Base-by-base conservation (phyloP, 2,888 invertebrate species). In the Oconnorella tubifera region DNA sequence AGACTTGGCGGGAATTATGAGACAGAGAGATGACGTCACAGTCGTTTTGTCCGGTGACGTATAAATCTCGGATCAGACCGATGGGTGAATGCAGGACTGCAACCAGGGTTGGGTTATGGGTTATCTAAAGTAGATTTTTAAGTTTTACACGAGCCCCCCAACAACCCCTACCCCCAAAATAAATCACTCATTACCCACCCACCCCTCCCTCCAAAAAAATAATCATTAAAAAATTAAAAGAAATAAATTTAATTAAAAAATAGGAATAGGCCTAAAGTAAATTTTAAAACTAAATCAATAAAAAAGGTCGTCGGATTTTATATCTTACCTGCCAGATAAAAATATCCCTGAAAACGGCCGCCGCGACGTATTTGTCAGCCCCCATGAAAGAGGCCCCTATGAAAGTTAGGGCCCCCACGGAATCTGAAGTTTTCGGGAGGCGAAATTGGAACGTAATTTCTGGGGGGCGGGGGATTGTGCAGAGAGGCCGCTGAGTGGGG, bases 381-480 rank as follows among this genome's bases (percentile, higher is more conserved):
- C 73, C 67, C 0, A 77, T 76, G 67, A 81, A 78, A 25, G 74
- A 71, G 1, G 78, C 80, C 55, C 77, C 72, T 1, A 76, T 76
- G 69, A 77, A 81, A 4, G 62, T 51, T 29, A 75, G 63, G 25
- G 75, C 72, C 25, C 28, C 28, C n/a, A 29, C 28, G 3, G 64
- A 68, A 60, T 74, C 76, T 56, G 72, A 64, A 31, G 75, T 73
- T 56, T 74, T 75, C 19, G 81, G 81, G 59, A 80, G 70, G 66
- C 76, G 76, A 71, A 79, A 80, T 66, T 81, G 78, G 6, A 67
- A 64, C 23, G 80, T 78, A 10, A 79, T 71, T 49, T 78, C 76
- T 1, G 63, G 55, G 2, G 81, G 80, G 31, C 77, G 67, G 23
- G 57, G 49, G 53, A 81, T 73, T 57, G 73, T 72, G 25, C 74